phyloP scores from a whole-genome alignment of 2,888 invertebrate genomes.

The Phymatocera aterrima region DNA sequence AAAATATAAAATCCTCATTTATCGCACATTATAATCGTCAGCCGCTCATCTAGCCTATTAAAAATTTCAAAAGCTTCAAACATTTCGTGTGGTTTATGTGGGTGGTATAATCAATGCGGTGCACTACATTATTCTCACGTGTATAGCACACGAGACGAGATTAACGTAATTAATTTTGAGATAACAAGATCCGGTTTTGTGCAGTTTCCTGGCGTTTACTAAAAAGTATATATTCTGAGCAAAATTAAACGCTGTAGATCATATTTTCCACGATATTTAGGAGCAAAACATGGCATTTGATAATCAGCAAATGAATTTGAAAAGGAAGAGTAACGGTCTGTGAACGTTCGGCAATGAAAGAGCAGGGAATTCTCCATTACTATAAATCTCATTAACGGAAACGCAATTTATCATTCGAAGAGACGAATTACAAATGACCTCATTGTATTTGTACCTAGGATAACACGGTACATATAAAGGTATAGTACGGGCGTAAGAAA shows the following conservation, averaged over 20 bases:
- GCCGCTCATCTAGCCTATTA: background rate
- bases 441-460: background rate
- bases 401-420: background rate
- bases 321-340: too few relatives aligned
- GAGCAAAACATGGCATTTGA: too few relatives aligned
- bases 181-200: slow-evolving; percentile 22
- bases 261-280: too few relatives aligned
- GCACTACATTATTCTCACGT: background rate
- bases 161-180: background rate
- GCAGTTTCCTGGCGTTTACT: slow-evolving; percentile 13
- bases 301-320: too few relatives aligned
- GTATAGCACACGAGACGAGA: background rate
- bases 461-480: background rate
- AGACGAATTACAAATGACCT: background rate
- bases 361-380: too few relatives aligned
- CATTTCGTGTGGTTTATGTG: slow-evolving; percentile 3
- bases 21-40: background rate
- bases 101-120: background rate
- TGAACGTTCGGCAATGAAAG: too few relatives aligned
- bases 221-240: background rate
- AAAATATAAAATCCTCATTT: background rate
- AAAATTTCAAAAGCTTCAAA: background rate
- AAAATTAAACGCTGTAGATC: too few relatives aligned
- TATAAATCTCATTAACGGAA: background rate
- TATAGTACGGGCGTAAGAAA: background rate